Base-by-base conservation (phyloP, 2,888 invertebrate genomes). In the Drosophila borborema region DNA sequence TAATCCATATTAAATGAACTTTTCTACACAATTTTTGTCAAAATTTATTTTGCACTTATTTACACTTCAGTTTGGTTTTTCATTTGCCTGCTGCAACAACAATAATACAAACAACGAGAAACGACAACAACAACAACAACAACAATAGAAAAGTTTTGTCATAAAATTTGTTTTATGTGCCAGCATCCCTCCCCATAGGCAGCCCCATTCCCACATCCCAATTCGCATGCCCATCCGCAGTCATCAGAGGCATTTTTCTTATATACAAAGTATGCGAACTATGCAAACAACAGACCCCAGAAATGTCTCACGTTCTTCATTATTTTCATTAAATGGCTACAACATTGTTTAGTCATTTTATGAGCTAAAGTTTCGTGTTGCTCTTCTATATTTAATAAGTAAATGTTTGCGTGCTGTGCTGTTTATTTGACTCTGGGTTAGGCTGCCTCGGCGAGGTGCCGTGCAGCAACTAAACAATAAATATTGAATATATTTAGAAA, bases 1-100 rank as follows among this genome's bases (percentile, higher is more conserved):
- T 84, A 84, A 87, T 84, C 85, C 87, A 84, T 80, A 84, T 87
- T 81, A 84, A 86, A 87, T 84, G 84, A 81, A 84, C 71, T 84
- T 83, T 79, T 76, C 76, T 66, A 75, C 78, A 82, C 78, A 83
- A 79, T 84, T 84, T 84, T 84, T 74, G 70, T 80, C 64, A 72
- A 65, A 79, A 85, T 85, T 84, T 82, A 84, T 84, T 84, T 81
- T 77, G 71, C 76, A 82, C 82, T 82, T 82, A 82, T 82, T 82
- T 82, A 82, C 82, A 81, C 79, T 81, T 82, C 51, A 72, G 80
- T 80, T 80, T 81, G 74, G 77, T 68, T 78, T 78, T 73, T 72
- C 65, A 65, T 78, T 76, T 69, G 56, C 64, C 20, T 28, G 53
- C 51, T 53, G 45, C 45, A 43, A 48, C 59, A 64, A 63, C 74